Evolutionary conservation across 2,888 invertebrate genomes (phyloP).

Genomic region (Orthosia cruda): DNA sequence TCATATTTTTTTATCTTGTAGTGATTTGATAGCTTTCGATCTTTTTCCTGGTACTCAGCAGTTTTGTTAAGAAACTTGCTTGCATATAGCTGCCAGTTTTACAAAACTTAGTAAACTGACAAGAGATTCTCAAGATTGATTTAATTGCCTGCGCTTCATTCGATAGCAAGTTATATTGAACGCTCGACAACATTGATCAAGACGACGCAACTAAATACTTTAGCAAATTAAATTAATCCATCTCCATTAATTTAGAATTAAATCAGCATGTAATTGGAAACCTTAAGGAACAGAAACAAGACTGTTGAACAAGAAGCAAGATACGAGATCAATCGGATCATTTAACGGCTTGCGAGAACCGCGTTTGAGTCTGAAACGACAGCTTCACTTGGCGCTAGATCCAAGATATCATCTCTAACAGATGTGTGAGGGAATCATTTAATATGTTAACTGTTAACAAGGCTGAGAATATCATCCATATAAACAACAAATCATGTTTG

Average conservation of each 20-base stretch:
- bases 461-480: constrained; percentile 28
- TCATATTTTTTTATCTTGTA: not conserved
- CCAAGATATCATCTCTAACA: constrained; percentile 74
- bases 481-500: not conserved
- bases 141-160: not conserved
- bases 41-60: not conserved
- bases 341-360: constrained; percentile 79
- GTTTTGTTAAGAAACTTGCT: not conserved
- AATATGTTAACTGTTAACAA: constrained; percentile 45
- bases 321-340: constrained; percentile 80
- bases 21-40: not conserved
- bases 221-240: constrained; percentile 24
- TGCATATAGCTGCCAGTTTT: not conserved
- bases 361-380: constrained; percentile 78
- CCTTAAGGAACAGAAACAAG: constrained; percentile 64
- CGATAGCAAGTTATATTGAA: not conserved
- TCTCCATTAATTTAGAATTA: constrained; percentile 50
- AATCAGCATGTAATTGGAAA: constrained; percentile 61
- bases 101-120: not conserved
- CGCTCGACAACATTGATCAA: not conserved
- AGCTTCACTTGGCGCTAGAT: constrained; percentile 76
- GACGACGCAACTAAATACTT: not conserved
- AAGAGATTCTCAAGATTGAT: not conserved
- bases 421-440: constrained; percentile 63
- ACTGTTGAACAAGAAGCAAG: constrained; percentile 78